Conservation (phyloP, 2,888 invertebrate species). For the Heliconius ismenius region DNA sequence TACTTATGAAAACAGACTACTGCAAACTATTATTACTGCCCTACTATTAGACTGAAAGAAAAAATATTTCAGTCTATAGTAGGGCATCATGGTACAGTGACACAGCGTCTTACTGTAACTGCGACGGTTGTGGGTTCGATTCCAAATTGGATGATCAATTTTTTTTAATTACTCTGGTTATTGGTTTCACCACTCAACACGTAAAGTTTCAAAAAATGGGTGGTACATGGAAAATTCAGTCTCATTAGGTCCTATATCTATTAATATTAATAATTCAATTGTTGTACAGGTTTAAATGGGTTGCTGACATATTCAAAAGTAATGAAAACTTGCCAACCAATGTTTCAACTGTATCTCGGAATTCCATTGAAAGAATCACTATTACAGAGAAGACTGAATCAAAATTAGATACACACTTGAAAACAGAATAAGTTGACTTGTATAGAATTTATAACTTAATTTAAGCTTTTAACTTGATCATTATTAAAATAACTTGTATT, state of each 20-base stretch:
- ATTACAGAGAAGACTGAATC: slow-evolving; percentile 43
- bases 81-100: no score
- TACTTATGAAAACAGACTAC: no score
- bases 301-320: slow-evolving; percentile 64
- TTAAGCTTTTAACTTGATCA: background rate
- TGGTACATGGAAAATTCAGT: slow-evolving; percentile 49
- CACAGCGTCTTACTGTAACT: no score
- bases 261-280: slow-evolving; percentile 40
- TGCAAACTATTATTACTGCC: no score
- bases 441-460: background rate
- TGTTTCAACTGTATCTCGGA: slow-evolving; percentile 47
- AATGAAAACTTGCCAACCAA: slow-evolving; percentile 52
- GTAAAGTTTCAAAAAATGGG: background rate
- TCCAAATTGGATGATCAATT: no score
- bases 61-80: background rate
- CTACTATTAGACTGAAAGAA: background rate
- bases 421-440: slow-evolving; percentile 42
- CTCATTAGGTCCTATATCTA: slow-evolving; percentile 49
- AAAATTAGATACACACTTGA: slow-evolving; percentile 42
- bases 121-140: no score
- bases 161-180: no score
- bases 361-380: slow-evolving; percentile 51
- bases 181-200: background rate
- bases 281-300: slow-evolving; percentile 70
- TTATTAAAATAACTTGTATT: background rate